phyloP scores from a whole-genome alignment of 2,888 invertebrate species.

The Eilema sororculum region DNA sequence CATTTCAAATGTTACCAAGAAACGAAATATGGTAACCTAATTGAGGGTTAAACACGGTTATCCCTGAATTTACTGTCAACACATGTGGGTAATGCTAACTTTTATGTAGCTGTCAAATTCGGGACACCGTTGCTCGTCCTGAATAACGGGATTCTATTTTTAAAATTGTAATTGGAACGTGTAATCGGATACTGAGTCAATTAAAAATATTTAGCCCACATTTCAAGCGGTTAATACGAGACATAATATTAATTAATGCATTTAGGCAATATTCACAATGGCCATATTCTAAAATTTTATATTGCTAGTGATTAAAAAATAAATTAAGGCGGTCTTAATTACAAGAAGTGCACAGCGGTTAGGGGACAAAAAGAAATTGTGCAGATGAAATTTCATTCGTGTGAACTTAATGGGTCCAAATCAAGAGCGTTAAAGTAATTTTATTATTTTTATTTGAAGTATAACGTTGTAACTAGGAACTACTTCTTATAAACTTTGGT shows the following conservation, averaged over 20 bases:
- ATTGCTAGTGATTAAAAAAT: too few relatives aligned
- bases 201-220: constrained; percentile 10
- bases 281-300: neutral
- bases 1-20: constrained; percentile 62
- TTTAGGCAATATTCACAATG: neutral
- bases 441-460: too few relatives aligned
- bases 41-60: constrained; percentile 75
- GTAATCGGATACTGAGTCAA: constrained; percentile 36
- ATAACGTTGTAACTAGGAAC: too few relatives aligned
- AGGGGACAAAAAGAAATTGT: too few relatives aligned
- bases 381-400: too few relatives aligned
- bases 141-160: constrained; percentile 39
- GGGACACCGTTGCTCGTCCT: constrained; percentile 24
- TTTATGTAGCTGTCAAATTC: constrained; percentile 40
- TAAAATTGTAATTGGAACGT: constrained; percentile 34
- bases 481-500: too few relatives aligned
- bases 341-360: neutral
- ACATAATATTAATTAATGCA: neutral
- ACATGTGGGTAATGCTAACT: constrained; percentile 36
- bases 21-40: constrained; percentile 67
- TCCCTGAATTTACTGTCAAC: constrained; percentile 54
- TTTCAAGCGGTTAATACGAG: neutral
- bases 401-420: too few relatives aligned
- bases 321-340: too few relatives aligned
- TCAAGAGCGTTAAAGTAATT: too few relatives aligned